Evolutionary conservation across 1,140 invertebrate species (phyloP), one percentile per base, ranked within the genome.

Genomic region (Apis florea): DNA sequence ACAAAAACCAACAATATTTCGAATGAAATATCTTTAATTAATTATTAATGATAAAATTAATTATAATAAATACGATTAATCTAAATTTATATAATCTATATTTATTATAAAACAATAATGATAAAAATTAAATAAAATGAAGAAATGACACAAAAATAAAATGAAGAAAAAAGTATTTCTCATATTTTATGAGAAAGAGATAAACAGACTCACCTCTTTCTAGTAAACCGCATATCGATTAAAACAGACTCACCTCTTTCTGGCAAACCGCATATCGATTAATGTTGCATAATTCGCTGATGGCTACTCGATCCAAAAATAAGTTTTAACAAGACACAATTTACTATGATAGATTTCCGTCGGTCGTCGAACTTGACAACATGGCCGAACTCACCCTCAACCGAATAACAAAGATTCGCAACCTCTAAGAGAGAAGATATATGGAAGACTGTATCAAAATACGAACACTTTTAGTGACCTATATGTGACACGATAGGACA

Each of bases 301-400:
- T 53, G 56, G 47, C 31, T 56, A 61, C 26, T 53, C 49, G 49
- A 4, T 40, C 13, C 24, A 21, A 21, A 40, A 40, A 54, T 4
- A 64, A 40, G 17, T n/a, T 40, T 19, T 56, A 56, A 40, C 31
- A 19, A 19, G 13, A 51, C n/a, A 58, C 53, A 40, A 40, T 73
- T 72, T 73, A 21, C 13, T 51, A 56, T 15, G 13, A 54, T 61
- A 31, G 59, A 73, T 26, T 63, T 17, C 26, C 11, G 24, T 58
- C 31, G 47, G 67, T 75, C 58, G 66, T 49, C 58, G 75, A 86
- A 81, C 78, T 84, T 74, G 61, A 70, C 86, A 87, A 87, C 72
- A 87, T 87, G 85, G 85, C 85, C 69, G 85, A 70, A 77, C n/a
- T 71, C 79, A 87, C 86, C 86, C 85, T 83, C 59, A 53, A 70